Base-by-base conservation (phyloP, 2,113 vertebrate genomes). In the Chitala chitala region DNA sequence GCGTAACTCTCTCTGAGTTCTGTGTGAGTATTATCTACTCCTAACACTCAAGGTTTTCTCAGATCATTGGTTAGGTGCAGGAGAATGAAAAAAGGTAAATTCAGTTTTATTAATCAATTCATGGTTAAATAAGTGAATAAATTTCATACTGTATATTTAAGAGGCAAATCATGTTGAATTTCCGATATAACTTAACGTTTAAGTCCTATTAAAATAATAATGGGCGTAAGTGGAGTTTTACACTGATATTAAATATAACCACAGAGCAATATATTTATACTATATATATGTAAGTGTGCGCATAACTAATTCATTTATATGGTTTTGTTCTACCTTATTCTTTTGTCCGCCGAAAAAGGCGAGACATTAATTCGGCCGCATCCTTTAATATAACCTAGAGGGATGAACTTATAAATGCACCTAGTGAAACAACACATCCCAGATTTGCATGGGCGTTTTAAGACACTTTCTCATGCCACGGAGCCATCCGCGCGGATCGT, bases 31-130 rank as follows among this genome's bases (percentile, higher is more conserved):
- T 65, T 65, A 33, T 42, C 40, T 24, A 20, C 38, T 38, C 63
- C 22, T 38, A 68, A 68, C 38, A 46, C 64, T n/a, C 64, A 24
- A 26, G 24, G 64, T 42, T 46, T 68, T 42, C 22, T 26, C 5
- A 29, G 26, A 68, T 46, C 40, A 44, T 9, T n/a, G n/a, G n/a
- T 44, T 22, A 46, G n/a, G 1, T 26, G 40, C 6, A 13, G 9
- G 15, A 66, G 46, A 33, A 4, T 10, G 9, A 66, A 66, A 26
- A 26, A 66, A 26, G 31, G 24, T 31, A 31, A 59, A 31, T 50
- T 50, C 46, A 48, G 7, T 70, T 44, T 48, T 69, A 69, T 46
- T 70, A 48, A 70, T 46, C 42, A 38, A 38, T 36, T 38, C 59
- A 63, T 10, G 33, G 33, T 63, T 20, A 63, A 63, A 63, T 63